Evolutionary conservation across 1,140 invertebrate genomes (phyloP), one percentile per base, ranked within the genome.

Genomic region (Tetramorium alpestre): DNA sequence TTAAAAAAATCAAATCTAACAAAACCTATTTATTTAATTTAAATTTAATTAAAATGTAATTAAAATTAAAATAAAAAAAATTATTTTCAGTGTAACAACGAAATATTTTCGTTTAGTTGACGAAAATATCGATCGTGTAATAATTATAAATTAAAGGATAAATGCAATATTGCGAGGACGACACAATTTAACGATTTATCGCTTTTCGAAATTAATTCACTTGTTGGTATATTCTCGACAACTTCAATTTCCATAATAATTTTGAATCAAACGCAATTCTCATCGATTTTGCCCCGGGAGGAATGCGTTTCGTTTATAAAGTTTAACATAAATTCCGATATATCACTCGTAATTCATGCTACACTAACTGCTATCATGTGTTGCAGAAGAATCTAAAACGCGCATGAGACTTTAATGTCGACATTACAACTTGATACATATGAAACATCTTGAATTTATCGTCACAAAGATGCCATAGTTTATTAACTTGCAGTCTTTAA

Each of bases 231-330:
- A 84, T 84, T 75, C 80, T 38, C 54, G 25, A 58, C 41, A 88
- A 51, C n/a, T 38, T 85, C 51, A 65, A 88, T 88, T 60, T 73
- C 28, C 49, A 22, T 64, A 41, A 69, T 84, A 89, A 88, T 88
- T 85, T 89, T 22, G 38, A 85, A 75, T 78, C 72, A 47, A 70
- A 78, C 47, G 28, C 51, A 49, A 69, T 73, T 78, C 75, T 49
- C 49, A 62, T 54, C 38, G 41, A 51, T 87, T 62, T 67, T 62
- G 28, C 41, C 44, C 8, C 22, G 22, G 25, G 38, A 72, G 41
- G 54, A 84, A 84, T 84, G 41, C n/a, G 28, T 64, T 54, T 72
- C 54, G 28, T 70, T 70, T 28, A 60, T 28, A 11, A 33, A 76
- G 44, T 70, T 77, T 75, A 54, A 41, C 10, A 18, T 22, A 60